Evolutionary conservation across 2,888 invertebrate genomes (phyloP), one percentile per base, ranked within the genome.

Genomic region (Hymenopus coronatus): DNA sequence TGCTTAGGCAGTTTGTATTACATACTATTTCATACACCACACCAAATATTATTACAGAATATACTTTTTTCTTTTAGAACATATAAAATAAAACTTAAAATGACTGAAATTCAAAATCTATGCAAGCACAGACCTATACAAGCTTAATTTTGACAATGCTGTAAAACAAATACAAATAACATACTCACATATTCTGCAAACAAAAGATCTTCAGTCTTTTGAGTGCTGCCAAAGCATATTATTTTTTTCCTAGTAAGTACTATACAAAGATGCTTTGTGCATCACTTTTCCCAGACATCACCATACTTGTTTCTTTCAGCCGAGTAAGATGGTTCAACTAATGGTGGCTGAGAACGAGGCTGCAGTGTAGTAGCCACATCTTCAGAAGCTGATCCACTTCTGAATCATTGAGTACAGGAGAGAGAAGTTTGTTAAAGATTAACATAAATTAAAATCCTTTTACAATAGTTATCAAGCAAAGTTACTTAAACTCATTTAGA

Each of bases 251-350:
- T 70, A 70, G 54, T 25, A 20, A 25, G 20, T 70, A 70, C 54
- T 70, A 70, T 6, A 70, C 25, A 25, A 70, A 20, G 54, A 25
- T 25, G 25, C 15, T 6, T 70, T 0, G 1, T 20, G 54, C 54
- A 70, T 70, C 54, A 91, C 83, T 90, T 90, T 28, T 91, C 91
- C 90, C 91, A 90, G 6, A 91, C 89, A 85, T 91, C 91, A 28
- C 91, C 91, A 88, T 91, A 91, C 28, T 88, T 85, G 86, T 91
- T 91, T 87, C 90, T 91, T 33, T 70, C 40, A 8, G 40, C 40
- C 40, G 40, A 9, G 9, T 9, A 9, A 40, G 40, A 40, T 8
- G 40, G 84, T 6, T 15, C 27, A n/a, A n/a, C 40, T 40, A 40
- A 12, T 1, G 40, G 40, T 1, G 12, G 40, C 40, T 40, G 12